Base-by-base conservation (phyloP, 2,797 vertebrate species). In the Coccyzus lansbergi region DNA sequence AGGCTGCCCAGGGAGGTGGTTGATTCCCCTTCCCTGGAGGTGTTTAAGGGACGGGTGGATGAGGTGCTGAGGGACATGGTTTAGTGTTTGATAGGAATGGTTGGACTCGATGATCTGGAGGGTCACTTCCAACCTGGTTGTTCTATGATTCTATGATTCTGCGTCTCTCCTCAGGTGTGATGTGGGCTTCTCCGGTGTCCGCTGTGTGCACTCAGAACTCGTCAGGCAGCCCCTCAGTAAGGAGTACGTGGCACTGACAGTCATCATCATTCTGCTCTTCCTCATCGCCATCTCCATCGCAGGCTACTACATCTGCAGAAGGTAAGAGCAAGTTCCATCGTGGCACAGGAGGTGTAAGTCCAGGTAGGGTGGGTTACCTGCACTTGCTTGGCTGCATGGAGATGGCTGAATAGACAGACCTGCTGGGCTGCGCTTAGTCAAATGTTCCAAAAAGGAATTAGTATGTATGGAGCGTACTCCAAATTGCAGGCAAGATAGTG, bases 181-280 rank as follows among this genome's bases (percentile, higher is more conserved):
- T 0, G 85, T 95, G 10, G 98, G 98, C 53, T 98, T 97, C 72
- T 96, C 95, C 0, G 98, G 98, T 2, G 79, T 92, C 58, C 97
- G 98, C 0, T 98, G 98, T 1, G 97, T 98, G 80, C 97, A 98
- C 52, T 97, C 97, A 5, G 96, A 97, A 22, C 91, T 98, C 4
- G 93, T 98, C 64, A 89, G 86, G 9, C 95, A 96, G 8, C 98
- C 98, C 56, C 90, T 98, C 84, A 98, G 96, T 62, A 97, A 96
- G 83, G 98, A 98, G 87, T 98, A 98, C 0, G 90, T 98, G 87
- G 98, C 92, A 0, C 90, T 98, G 86, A 98, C 97, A 0, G 94
- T 97, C n/a, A 97, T 98, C 12, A 56, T 97, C 6, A 69, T 92
- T 31, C 65, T 98, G 34, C 82, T 98, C 20, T 91, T 97, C 56